Evolutionary conservation across 2,797 vertebrate species (phyloP).

Genomic region (Vultur gryphus): DNA sequence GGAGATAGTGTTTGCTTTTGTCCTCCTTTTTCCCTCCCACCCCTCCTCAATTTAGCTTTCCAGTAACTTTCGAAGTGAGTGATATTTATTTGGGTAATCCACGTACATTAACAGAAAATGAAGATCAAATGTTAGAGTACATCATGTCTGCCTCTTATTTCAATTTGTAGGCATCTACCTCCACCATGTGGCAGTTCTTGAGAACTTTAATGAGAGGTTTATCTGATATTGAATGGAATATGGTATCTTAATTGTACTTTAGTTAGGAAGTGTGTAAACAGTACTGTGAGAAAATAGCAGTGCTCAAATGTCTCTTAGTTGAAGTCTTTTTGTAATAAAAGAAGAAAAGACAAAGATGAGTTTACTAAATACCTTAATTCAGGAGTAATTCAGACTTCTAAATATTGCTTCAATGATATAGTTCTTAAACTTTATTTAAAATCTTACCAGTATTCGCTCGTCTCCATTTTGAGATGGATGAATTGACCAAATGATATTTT

Average conservation of each 20-base stretch:
- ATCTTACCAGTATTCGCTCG: background rate
- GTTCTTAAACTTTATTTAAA: background rate
- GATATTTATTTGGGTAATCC: background rate
- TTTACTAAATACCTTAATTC: background rate
- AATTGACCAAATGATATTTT: background rate
- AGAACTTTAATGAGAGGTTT: background rate
- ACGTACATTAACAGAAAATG: fast-evolving
- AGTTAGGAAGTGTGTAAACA: background rate
- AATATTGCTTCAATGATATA: background rate
- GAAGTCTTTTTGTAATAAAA: background rate
- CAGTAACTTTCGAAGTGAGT: background rate
- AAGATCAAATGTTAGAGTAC: background rate
- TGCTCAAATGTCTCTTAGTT: background rate
- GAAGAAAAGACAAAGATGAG: background rate
- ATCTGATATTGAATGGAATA: background rate
- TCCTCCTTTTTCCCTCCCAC: background rate
- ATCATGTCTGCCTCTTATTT: background rate
- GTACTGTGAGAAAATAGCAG: background rate
- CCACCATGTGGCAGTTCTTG: constrained; percentile 42
- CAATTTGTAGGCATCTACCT: background rate
- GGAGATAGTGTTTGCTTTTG: background rate
- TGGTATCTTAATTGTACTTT: background rate
- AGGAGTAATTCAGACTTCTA: background rate
- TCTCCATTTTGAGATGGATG: background rate
- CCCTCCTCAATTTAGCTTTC: background rate